Conservation (phyloP, 2,113 vertebrate species). For the Trachemys scripta region DNA sequence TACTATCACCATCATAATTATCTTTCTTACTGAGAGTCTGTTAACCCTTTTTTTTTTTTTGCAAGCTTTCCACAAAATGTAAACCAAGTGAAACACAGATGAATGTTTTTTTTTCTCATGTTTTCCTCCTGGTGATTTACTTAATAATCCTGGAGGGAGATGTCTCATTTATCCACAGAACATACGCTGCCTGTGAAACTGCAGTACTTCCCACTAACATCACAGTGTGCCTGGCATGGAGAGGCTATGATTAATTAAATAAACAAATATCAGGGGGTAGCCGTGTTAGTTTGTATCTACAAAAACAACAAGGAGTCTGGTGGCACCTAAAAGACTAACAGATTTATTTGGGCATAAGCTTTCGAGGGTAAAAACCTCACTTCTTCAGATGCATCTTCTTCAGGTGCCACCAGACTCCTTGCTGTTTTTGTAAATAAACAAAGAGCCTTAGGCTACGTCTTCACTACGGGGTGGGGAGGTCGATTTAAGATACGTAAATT, state of each 20-base stretch:
- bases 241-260: background rate
- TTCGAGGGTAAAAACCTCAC: too few species aligned
- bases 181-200: background rate
- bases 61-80: background rate
- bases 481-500: too few species aligned
- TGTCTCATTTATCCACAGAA: background rate
- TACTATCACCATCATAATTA: background rate
- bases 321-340: too few species aligned
- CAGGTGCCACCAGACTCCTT: too few species aligned
- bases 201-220: background rate
- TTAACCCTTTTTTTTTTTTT: background rate
- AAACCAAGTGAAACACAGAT: background rate
- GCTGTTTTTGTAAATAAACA: background rate
- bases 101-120: background rate
- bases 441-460: too few species aligned
- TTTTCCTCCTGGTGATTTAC: background rate
- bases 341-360: too few species aligned
- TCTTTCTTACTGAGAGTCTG: background rate
- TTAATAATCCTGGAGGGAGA: background rate
- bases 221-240: accelerated
- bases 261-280: background rate
- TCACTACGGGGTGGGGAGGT: too few species aligned
- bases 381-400: too few species aligned
- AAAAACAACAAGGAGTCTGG: too few species aligned
- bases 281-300: too few species aligned